Evolutionary conservation across 2,888 invertebrate species (phyloP).

Genomic region (Hydrotaea cyrtoneurina): DNA sequence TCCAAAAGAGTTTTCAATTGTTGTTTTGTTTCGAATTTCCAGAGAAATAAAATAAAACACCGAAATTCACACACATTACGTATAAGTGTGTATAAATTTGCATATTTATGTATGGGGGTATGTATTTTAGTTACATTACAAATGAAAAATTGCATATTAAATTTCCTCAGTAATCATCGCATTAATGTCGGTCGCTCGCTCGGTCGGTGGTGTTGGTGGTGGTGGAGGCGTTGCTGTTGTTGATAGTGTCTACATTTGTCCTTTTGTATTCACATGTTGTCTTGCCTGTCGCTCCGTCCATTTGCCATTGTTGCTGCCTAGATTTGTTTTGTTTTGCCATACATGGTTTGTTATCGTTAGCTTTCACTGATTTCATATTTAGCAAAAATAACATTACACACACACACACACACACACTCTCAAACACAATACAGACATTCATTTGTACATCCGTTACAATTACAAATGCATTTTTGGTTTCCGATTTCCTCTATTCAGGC

Average conservation of each 20-base stretch:
- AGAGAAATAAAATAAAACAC: neutral
- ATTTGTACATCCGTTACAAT: constrained; percentile 46
- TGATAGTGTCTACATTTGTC: neutral
- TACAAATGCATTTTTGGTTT: constrained; percentile 44
- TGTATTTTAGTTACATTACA: constrained; percentile 47
- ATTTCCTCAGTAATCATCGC: constrained; percentile 52
- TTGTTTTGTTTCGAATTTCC: neutral
- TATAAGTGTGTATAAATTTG: neutral
- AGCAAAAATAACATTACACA: constrained; percentile 16
- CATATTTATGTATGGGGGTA: neutral
- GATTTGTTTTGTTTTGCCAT: neutral
- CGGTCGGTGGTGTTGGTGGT: neutral
- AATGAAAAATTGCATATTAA: constrained; percentile 54
- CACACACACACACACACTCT: neutral
- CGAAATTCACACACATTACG: constrained; percentile 1
- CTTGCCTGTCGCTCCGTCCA: neutral
- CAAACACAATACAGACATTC: neutral
- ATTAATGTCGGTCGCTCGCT: constrained; percentile 34
- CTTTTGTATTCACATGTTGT: no score
- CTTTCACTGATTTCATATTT: constrained; percentile 31
- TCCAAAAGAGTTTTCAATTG: constrained; percentile 33
- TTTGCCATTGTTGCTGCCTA: neutral
- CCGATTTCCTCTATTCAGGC: constrained; percentile 33
- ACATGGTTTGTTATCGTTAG: constrained; percentile 21
- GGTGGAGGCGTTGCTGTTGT: neutral